Percentiles rank a stretch among this genome's conserved stretches.
These are phyloP conservation scores for Zophobas morio DNA, from an alignment of 1,140 invertebrate genomes.

Conservation along the genomic window DNA sequence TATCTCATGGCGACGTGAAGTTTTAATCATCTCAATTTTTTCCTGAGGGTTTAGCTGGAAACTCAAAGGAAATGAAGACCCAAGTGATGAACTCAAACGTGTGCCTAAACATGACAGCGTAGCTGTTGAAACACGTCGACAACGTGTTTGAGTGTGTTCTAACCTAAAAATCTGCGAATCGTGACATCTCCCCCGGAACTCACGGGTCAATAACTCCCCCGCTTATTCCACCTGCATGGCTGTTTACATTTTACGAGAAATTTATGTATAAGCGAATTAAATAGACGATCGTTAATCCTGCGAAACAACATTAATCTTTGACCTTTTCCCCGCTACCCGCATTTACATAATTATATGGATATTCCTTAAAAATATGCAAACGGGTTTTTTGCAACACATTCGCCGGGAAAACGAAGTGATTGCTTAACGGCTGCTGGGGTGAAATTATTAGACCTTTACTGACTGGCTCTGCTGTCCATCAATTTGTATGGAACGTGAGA, in stretches of 20 bases:
- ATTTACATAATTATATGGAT: conserved; percentile 31
- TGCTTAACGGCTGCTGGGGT: background rate
- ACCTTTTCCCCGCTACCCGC: conserved; percentile 5
- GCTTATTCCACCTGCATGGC: conserved; percentile 17
- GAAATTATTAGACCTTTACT: background rate
- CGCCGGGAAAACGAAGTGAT: background rate
- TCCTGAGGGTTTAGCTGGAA: too few species aligned
- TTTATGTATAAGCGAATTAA: conserved; percentile 10
- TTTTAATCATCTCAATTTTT: too few species aligned
- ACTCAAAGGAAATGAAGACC: too few species aligned
- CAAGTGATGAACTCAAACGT: too few species aligned
- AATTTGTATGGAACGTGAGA: conserved; percentile 25
- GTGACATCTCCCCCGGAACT: background rate
- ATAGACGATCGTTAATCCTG: conserved; percentile 25
- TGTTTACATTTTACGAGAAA: conserved; percentile 1
- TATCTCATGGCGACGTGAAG: too few species aligned
- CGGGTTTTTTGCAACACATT: background rate
- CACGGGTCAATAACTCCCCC: background rate
- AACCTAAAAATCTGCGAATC: background rate
- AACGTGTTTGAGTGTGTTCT: too few species aligned
- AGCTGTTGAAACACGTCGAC: too few species aligned
- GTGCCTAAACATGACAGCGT: too few species aligned
- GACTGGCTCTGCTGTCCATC: conserved; percentile 13
- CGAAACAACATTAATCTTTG: conserved; percentile 37
- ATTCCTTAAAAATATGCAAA: background rate